Evolutionary conservation across 2,888 invertebrate species (phyloP).

Genomic region (Clunio marinus): DNA sequence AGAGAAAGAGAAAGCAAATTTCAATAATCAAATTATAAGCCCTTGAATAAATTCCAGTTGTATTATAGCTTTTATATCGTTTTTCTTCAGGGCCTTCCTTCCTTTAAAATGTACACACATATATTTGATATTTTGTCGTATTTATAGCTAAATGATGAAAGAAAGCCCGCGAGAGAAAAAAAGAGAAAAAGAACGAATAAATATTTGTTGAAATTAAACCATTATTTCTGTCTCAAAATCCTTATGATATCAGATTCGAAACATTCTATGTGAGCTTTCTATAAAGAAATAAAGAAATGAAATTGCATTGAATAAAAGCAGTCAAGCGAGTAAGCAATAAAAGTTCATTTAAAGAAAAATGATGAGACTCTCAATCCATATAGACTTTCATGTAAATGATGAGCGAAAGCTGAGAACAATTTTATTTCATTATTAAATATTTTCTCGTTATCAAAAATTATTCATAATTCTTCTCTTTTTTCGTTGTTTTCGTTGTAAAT

Average conservation of each 20-base stretch:
- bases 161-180: no score
- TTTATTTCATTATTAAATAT: slow-evolving; percentile 2
- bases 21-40: slow-evolving; percentile 36
- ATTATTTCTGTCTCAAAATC: background rate
- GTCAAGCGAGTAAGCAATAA: slow-evolving; percentile 30
- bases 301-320: slow-evolving; percentile 5
- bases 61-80: slow-evolving; percentile 15
- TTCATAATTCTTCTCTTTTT: background rate
- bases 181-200: background rate
- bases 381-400: slow-evolving; percentile 5
- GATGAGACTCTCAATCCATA: background rate
- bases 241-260: background rate
- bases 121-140: no score
- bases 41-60: background rate
- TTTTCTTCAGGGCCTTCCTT: slow-evolving; percentile 8
- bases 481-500: background rate
- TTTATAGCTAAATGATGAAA: no score
- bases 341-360: slow-evolving; percentile 25
- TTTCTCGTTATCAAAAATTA: slow-evolving; percentile 21
- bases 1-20: slow-evolving; percentile 29
- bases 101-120: background rate
- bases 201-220: background rate
- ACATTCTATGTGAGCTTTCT: no score
- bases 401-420: no score
- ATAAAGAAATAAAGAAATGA: background rate